Evolutionary conservation across 2,888 invertebrate genomes (phyloP).

Genomic region (Pammene aurita): DNA sequence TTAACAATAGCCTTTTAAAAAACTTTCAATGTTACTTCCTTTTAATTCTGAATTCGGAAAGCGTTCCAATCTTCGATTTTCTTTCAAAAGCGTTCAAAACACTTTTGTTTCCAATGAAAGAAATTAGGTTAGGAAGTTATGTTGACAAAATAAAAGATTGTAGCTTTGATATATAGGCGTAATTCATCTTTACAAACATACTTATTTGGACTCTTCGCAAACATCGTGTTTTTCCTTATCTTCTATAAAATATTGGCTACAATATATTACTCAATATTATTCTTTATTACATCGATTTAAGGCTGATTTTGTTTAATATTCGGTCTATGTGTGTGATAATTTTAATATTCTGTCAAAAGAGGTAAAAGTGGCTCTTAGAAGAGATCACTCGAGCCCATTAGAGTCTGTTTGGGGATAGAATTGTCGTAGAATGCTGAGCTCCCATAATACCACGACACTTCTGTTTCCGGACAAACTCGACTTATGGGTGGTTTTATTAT

Average conservation of each 20-base stretch:
- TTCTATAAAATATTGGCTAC: constrained; percentile 18
- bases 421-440: no score
- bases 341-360: constrained; percentile 5
- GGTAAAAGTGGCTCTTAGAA: neutral
- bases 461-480: no score
- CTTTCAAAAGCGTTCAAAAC: constrained; percentile 1
- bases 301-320: neutral
- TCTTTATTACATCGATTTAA: neutral
- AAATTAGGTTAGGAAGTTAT: neutral
- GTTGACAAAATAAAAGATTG: constrained; percentile 8
- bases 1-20: no score
- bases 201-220: constrained; percentile 16
- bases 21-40: no score
- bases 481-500: neutral
- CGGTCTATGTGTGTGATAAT: no score
- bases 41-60: no score
- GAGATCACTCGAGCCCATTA: no score
- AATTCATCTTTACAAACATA: constrained; percentile 23
- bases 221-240: constrained; percentile 26
- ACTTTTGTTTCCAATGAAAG: neutral
- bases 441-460: no score
- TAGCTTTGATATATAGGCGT: constrained; percentile 23
- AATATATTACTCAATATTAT: neutral
- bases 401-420: no score
- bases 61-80: neutral